Evolutionary conservation across 2,797 vertebrate genomes (phyloP).

Genomic region (Steatocranus sp.): DNA sequence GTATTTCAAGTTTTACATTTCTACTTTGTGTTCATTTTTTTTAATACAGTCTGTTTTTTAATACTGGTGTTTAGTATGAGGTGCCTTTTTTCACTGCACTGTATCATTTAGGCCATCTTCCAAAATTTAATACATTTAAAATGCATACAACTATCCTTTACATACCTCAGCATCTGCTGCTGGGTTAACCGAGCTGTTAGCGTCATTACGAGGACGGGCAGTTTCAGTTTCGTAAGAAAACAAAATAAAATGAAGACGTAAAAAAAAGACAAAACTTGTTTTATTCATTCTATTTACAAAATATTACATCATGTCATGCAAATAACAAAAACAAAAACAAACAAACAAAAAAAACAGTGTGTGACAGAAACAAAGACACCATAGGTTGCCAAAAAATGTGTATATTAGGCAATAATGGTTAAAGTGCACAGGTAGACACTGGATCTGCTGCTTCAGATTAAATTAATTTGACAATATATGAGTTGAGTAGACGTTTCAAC

Average conservation of each 20-base stretch:
- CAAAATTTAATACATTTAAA: fast-evolving
- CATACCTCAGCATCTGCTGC: neutral
- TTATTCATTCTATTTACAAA: slow-evolving; percentile 67
- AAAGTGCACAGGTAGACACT: slow-evolving; percentile 70
- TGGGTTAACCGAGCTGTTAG: neutral
- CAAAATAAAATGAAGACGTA: neutral
- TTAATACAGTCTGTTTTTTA: fast-evolving
- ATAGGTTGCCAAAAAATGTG: slow-evolving; percentile 31
- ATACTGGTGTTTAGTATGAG: neutral
- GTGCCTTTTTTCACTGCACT: fast-evolving
- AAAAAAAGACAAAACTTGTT: slow-evolving; percentile 43
- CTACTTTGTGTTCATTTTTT: neutral
- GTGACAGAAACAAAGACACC: slow-evolving; percentile 43
- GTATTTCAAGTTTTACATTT: neutral
- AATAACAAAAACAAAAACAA: neutral
- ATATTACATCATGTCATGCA: slow-evolving; percentile 50
- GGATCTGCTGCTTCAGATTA: slow-evolving; percentile 53
- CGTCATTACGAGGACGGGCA: neutral
- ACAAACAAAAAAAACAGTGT: neutral
- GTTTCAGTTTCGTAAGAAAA: fast-evolving
- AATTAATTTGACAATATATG: slow-evolving; percentile 14
- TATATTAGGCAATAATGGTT: slow-evolving; percentile 64
- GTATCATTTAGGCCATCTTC: neutral
- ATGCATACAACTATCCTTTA: neutral
- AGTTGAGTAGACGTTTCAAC: slow-evolving; percentile 22